Percentiles rank a stretch among this genome's conserved stretches.
phyloP scores from a whole-genome alignment of 2,797 vertebrate species.

The Octomys mimax region DNA sequence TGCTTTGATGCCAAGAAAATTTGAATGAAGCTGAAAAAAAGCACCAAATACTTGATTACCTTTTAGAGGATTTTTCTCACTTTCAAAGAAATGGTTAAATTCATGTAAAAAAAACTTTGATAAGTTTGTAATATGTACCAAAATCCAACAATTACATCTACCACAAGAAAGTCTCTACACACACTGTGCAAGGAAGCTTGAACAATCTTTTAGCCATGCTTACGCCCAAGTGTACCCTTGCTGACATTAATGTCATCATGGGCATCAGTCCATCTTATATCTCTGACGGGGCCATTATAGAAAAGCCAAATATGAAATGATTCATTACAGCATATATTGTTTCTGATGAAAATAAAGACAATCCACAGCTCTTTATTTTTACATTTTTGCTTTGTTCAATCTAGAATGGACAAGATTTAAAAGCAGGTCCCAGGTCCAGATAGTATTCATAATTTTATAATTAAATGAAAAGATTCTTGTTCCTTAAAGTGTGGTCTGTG shows the following conservation, averaged over 20 bases:
- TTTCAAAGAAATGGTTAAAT: conserved; percentile 29
- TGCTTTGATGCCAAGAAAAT: conserved; percentile 30
- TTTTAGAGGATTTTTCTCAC: conserved; percentile 23
- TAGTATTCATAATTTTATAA: conserved; percentile 33
- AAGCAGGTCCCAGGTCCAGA: not conserved
- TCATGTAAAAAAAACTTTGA: conserved; percentile 40
- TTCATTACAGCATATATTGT: not conserved
- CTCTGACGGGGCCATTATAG: not conserved
- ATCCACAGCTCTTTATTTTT: not conserved
- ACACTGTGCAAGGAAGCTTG: not conserved
- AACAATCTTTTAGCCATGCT: not conserved
- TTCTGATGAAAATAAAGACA: conserved; percentile 52
- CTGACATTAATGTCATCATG: not conserved
- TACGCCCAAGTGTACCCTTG: not conserved
- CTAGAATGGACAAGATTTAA: not conserved
- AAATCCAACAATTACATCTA: not conserved
- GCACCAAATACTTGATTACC: conserved; percentile 14
- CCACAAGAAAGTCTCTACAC: not conserved
- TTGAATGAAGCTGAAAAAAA: conserved; percentile 48
- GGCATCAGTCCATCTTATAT: not conserved
- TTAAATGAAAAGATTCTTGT: conserved; percentile 46
- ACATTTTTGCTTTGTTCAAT: not conserved
- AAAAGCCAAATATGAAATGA: not conserved
- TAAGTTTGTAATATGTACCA: not conserved
- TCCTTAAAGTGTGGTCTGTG: not conserved